Base-by-base conservation (phyloP, 2,888 invertebrate genomes). In the Pardosa pseudoannulata region DNA sequence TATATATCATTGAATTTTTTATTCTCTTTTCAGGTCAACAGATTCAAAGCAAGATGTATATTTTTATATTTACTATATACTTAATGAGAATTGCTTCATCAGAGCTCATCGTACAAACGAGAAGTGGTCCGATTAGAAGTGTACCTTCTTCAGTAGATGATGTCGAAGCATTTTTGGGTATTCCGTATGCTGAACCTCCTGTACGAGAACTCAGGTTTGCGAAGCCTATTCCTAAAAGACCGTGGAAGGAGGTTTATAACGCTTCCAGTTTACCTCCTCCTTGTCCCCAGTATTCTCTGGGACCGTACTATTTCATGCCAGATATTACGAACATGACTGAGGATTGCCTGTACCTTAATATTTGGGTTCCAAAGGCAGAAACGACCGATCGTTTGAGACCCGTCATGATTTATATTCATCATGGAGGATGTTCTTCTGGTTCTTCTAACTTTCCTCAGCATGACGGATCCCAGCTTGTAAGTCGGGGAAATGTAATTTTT, bases 121-220 rank as follows among this genome's bases (percentile, higher is more conserved):
- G 70, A 27, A 79, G 56, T 16, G 86, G 86, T 16, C 71, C 86
- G 1, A n/a, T 87, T 11, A 65, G 65, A 46, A 80, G 86, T 0
- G 16, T 72, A 13, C 70, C 80, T 0, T 70, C 71, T 2, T 28
- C 23, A 7, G n/a, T 41, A n/a, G 41, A 68, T 3, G n/a, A 32
- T 39, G 31, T 80, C 0, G 64, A 65, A n/a, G 74, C 67, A 1
- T 92, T 90, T 88, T 90, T 92, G 6, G 92, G 92, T 19, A 90
- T 92, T 27, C 92, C 92, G 0, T 92, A 91, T 88, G 92, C 92
- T 0, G 90, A 91, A 73, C 91, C 92, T 23, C 92, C 92, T 0
- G 80, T 91, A 23, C 91, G 91, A 6, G 89, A 90, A 56, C 85
- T 90, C 79, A 79, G 88, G 72, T 88, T 88, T 46, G 29, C 23